These are phyloP conservation scores for Ctena decussata DNA, from an alignment of 2,888 invertebrate genomes.

Conservation along the genomic window DNA sequence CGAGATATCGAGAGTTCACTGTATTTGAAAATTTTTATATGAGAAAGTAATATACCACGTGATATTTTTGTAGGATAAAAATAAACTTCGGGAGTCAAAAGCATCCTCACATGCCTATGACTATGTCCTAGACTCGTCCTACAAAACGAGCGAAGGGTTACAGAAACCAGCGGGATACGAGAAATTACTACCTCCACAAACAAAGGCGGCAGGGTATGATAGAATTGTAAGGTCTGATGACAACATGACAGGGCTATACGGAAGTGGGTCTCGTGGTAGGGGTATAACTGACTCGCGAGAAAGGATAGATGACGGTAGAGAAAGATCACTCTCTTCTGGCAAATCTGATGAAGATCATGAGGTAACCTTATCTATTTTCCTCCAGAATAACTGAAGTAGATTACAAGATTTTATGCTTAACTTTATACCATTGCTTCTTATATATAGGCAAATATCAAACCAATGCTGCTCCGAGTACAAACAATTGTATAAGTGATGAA, in stretches of 20 bases:
- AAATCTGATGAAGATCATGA: constrained; percentile 60
- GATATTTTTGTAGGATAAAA: constrained; percentile 10
- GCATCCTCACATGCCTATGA: constrained; percentile 27
- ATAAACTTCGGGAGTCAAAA: neutral
- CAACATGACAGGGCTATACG: neutral
- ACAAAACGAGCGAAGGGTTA: neutral
- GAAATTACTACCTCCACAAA: constrained; percentile 3
- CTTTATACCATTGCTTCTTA: too few relatives aligned
- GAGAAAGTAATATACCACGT: too few relatives aligned
- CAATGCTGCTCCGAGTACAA: too few relatives aligned
- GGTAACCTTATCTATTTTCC: too few relatives aligned
- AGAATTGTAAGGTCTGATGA: constrained; percentile 21
- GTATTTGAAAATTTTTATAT: too few relatives aligned
- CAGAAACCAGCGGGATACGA: constrained; percentile 39
- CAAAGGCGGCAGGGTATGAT: neutral
- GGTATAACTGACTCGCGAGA: constrained; percentile 3
- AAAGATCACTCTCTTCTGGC: constrained; percentile 32
- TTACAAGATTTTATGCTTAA: neutral
- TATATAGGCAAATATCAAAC: too few relatives aligned
- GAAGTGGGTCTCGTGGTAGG: neutral
- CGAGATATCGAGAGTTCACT: too few relatives aligned
- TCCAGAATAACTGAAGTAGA: too few relatives aligned
- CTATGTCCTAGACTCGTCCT: neutral
- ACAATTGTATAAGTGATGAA: too few relatives aligned
- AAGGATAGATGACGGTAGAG: neutral